Conservation (phyloP, 2,888 invertebrate species). For the Polydrusus pterygomalis region DNA sequence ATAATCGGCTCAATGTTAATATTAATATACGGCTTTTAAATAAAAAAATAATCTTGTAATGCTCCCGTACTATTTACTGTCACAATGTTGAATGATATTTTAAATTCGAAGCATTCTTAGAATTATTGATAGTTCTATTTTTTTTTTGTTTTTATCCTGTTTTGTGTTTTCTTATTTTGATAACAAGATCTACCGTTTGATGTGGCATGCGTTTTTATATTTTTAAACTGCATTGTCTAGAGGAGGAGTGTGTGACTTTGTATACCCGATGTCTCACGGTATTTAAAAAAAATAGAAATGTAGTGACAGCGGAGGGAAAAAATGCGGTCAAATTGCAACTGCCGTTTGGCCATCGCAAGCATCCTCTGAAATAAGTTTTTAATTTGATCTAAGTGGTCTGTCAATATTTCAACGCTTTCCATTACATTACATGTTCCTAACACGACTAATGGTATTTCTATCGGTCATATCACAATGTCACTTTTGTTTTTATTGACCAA, state of each 20-base stretch:
- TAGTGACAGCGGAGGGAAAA: too few relatives aligned
- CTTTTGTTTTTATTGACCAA: not conserved
- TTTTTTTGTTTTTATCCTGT: not conserved
- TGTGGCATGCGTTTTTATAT: constrained; percentile 42
- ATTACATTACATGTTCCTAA: not conserved
- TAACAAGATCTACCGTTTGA: constrained; percentile 16
- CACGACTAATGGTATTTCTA: not conserved
- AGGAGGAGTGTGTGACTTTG: too few relatives aligned
- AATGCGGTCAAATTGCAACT: too few relatives aligned
- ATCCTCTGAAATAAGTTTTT: too few relatives aligned
- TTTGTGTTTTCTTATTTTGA: not conserved
- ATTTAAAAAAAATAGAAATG: too few relatives aligned
- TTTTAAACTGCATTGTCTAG: constrained; percentile 37
- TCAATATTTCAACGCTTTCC: not conserved
- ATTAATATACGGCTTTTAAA: too few relatives aligned
- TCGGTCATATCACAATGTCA: not conserved
- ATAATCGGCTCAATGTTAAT: not conserved
- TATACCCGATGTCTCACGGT: too few relatives aligned
- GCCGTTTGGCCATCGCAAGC: too few relatives aligned
- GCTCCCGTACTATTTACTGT: not conserved
- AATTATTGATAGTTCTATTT: not conserved
- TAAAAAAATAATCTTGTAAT: not conserved
- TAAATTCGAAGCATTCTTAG: not conserved
- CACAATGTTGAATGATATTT: constrained; percentile 18
- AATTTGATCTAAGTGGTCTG: not conserved